Base-by-base conservation (phyloP, 2,113 vertebrate species). In the Oncorhynchus clarkii region DNA sequence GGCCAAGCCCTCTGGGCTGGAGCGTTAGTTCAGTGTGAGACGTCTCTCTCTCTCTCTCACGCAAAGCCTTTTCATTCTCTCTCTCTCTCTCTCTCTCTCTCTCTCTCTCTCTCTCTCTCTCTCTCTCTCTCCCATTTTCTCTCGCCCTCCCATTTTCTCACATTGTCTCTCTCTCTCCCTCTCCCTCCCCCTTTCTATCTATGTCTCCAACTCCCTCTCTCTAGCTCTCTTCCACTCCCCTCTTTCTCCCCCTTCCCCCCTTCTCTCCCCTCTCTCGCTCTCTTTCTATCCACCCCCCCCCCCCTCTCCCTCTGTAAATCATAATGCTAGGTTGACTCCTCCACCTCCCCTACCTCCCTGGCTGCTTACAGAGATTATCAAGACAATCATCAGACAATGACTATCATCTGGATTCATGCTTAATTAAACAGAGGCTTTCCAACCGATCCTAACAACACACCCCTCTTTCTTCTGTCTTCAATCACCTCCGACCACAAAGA, bases 381-480 rank as follows among this genome's bases (percentile, higher is more conserved):
- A 94, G 89, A 80, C 77, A 85, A 85, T 89, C 82, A 86, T 86
- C 85, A 90, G 92, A 92, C 90, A 93, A 93, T 93, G 88, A 87
- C 81, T 87, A 87, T 88, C 90, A 88, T 92, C 86, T 82, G 74
- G 73, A 78, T 90, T 87, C 78, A 80, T 82, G 84, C 87, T 93
- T 91, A 86, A 93, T 93, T 93, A 93, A 84, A 80, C 87, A 54
- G 87, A 89, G 87, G 86, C 89, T 88, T 82, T 80, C 81, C 59
- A 8, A 12, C 18, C 59, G 59, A 60, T 22, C 59, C 5, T 60
- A 73, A 76, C 82, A 84, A 75, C 81, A 60, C 67, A 18, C 79
- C 70, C 72, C 69, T 39, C 76, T 77, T 82, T 87, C 80, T 81
- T 75, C 71, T 82, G 81, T 85, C 87, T 83, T 90, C 88, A 88